These are phyloP conservation scores for Hetaerina titia DNA, from an alignment of 2,888 invertebrate species.

Conservation along the genomic window DNA sequence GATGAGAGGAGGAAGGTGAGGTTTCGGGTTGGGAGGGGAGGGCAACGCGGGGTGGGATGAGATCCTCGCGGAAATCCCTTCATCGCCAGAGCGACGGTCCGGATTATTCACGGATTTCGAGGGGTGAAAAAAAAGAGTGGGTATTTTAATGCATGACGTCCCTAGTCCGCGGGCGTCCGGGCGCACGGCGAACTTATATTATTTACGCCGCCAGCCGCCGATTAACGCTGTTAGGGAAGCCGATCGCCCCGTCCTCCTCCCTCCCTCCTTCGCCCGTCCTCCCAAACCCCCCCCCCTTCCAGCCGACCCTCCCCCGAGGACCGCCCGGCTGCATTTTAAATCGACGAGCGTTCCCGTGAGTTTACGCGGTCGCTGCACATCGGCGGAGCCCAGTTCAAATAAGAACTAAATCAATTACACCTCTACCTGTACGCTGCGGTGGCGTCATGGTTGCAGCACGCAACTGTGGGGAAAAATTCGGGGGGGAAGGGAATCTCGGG, in stretches of 20 bases:
- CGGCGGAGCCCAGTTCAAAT: not conserved
- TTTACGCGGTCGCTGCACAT: not conserved
- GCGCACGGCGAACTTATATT: not conserved
- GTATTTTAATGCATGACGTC: not conserved
- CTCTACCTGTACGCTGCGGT: not conserved
- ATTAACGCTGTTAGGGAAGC: not conserved
- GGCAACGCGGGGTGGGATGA: not conserved
- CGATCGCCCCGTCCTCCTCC: not conserved
- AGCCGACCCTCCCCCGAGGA: not conserved
- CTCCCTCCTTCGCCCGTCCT: not conserved
- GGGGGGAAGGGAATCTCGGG: not conserved
- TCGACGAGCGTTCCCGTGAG: not conserved
- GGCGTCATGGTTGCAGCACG: not conserved
- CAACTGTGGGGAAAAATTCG: not conserved
- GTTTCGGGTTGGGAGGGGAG: too few species aligned
- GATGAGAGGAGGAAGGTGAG: too few species aligned
- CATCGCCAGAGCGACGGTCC: not conserved
- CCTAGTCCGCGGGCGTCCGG: not conserved
- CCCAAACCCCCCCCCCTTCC: not conserved
- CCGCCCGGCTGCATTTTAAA: not conserved
- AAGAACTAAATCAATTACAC: constrained; percentile 21
- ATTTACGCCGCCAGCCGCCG: not conserved
- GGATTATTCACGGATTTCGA: not conserved
- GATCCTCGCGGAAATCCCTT: not conserved
- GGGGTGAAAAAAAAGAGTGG: not conserved